Evolutionary conservation across 2,113 vertebrate species (phyloP), one percentile per base, ranked within the genome.

Genomic region (Lutjanus erythropterus): DNA sequence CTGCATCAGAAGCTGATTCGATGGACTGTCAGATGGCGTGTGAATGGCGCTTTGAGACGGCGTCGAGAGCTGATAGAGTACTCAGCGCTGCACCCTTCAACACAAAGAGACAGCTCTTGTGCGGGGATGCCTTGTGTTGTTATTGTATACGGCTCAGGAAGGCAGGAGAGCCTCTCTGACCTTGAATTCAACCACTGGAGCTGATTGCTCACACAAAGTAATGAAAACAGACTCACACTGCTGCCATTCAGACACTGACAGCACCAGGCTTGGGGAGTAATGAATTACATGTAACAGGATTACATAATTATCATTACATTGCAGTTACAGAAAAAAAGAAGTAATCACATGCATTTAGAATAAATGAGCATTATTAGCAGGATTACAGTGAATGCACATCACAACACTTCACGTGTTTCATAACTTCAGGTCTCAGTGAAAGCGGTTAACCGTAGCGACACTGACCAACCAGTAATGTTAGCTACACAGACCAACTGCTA

Each of bases 71-170:
- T 80, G 72, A 84, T 58, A 60, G 78, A 49, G 66, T 35, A 64
- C 81, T 92, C 72, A 64, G 39, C 35, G 27, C 53, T 37, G 67
- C 19, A 31, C 27, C 50, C 76, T 71, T 75, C 76, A 66, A 71
- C 74, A 64, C 84, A 78, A 69, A 88, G 81, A 84, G 80, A 79
- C 82, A 74, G 79, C 77, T 81, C 79, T 64, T 55, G 58, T 65
- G 58, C 5, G 60, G 81, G 61, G 50, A 84, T 65, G 79, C 84
- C 82, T 50, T 62, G 9, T 66, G 71, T 55, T 79, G 74, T 84
- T 85, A 49, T 74, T 81, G 70, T 44, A 39, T 44, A 39, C 21
- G 33, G 53, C 79, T 87, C 61, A 58, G 47, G 64, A 62, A 55
- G 35, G 21, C 68, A 44, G 44, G 74, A 65, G 73, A 39, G 49